phyloP scores from a whole-genome alignment of 92 coral and sea anemone species.

The Desmophyllum pertusum region DNA sequence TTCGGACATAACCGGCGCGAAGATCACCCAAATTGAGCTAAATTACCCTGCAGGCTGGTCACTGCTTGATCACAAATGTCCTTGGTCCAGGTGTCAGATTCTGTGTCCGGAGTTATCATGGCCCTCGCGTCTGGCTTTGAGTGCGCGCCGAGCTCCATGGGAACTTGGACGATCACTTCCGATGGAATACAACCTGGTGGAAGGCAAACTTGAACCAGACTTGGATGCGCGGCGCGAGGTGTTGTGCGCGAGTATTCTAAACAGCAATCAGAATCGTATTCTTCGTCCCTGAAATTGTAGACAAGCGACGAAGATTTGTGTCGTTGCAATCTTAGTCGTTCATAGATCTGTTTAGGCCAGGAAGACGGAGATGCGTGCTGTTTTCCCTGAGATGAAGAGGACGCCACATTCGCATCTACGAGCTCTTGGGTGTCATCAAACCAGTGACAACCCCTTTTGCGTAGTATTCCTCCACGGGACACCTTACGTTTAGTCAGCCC shows the following conservation, averaged over 20 bases:
- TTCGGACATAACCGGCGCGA: too few relatives aligned
- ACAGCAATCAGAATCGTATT: not conserved
- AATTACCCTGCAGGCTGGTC: not conserved
- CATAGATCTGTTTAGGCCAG: not conserved
- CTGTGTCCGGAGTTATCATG: not conserved
- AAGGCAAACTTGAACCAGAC: not conserved
- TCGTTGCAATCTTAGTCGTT: not conserved
- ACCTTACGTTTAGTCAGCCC: not conserved
- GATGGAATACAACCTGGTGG: slow-evolving; percentile 22
- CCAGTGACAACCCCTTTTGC: slow-evolving; percentile 7
- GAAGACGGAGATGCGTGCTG: not conserved
- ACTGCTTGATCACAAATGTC: not conserved
- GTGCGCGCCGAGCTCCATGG: not conserved
- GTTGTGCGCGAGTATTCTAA: not conserved
- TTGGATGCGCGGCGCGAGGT: not conserved
- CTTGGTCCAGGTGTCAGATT: not conserved
- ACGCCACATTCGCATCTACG: not conserved
- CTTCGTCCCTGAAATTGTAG: not conserved
- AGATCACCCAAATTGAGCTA: not conserved
- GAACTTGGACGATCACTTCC: not conserved
- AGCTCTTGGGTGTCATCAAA: not conserved
- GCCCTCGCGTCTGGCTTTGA: not conserved
- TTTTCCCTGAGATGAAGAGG: not conserved
- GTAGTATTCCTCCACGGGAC: not conserved
- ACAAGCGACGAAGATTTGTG: not conserved